Conservation (phyloP, 2,113 vertebrate species). For the Todiramphus saurophagus region DNA sequence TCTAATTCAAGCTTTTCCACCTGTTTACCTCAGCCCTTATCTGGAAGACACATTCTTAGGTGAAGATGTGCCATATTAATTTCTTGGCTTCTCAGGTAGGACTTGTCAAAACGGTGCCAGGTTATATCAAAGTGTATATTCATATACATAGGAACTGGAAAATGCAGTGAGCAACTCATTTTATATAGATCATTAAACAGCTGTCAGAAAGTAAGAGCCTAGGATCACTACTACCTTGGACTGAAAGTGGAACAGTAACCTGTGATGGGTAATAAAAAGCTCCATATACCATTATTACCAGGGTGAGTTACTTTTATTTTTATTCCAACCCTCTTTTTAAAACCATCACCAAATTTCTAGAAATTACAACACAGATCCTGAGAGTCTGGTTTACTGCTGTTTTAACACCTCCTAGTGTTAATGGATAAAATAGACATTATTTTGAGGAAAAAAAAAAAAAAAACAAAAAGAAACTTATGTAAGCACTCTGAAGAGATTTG, state of each 20-base stretch:
- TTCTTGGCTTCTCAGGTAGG: background rate
- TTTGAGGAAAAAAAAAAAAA: background rate
- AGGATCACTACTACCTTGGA: background rate
- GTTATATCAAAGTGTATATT: background rate
- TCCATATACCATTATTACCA: background rate
- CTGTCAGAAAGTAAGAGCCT: background rate
- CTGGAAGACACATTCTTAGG: background rate
- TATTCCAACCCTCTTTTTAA: background rate
- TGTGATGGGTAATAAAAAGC: slow-evolving; percentile 7
- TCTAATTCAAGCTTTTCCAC: background rate
- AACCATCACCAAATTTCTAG: background rate
- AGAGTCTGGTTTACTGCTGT: background rate
- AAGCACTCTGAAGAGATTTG: background rate
- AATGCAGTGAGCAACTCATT: background rate
- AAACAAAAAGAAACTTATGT: background rate
- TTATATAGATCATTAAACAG: background rate
- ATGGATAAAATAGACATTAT: background rate
- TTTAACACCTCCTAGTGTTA: background rate
- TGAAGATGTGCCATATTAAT: background rate
- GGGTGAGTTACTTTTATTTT: background rate
- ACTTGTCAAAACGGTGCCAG: background rate
- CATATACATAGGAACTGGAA: background rate
- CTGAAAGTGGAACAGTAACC: background rate
- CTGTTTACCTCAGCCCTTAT: background rate
- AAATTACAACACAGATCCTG: background rate